A percentile compares a stretch with the other conserved stretches of the same genome.
Evolutionary conservation across 1,140 invertebrate species (phyloP).

Genomic region (Megalopta genalis): DNA sequence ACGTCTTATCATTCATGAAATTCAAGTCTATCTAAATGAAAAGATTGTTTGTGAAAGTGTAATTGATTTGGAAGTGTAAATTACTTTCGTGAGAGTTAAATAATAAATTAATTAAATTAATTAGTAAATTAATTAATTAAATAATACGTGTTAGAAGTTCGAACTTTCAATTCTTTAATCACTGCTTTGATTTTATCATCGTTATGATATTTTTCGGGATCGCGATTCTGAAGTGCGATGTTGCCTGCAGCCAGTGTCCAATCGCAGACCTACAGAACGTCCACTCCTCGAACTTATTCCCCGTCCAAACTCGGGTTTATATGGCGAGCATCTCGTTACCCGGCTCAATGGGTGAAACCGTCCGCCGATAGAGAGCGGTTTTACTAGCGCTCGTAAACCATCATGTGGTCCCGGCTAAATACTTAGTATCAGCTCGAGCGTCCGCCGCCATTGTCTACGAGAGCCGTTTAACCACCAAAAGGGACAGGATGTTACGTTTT

Average conservation of each 20-base stretch:
- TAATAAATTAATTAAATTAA: no score
- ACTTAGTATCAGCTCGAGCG: conserved; percentile 36
- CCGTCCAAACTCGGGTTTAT: not conserved
- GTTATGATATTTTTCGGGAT: no score
- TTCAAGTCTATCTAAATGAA: no score
- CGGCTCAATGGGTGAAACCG: not conserved
- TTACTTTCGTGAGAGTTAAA: no score
- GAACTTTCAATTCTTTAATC: not conserved
- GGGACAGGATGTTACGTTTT: conserved; percentile 41
- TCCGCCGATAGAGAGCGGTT: conserved; percentile 38
- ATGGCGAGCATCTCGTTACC: not conserved
- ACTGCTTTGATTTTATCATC: not conserved
- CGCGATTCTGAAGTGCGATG: no score
- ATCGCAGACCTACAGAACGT: not conserved
- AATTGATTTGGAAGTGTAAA: no score
- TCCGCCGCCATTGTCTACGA: conserved; percentile 24
- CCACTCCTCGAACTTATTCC: not conserved
- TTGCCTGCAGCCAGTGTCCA: not conserved
- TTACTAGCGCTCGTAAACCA: conserved; percentile 44
- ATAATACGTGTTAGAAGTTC: no score
- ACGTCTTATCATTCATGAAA: no score
- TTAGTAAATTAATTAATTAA: no score
- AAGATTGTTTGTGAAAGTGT: no score
- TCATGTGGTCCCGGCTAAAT: conserved; percentile 27
- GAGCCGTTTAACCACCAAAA: conserved; percentile 16